Evolutionary conservation across 1,140 invertebrate species (phyloP).

Genomic region (Heliconius congener): DNA sequence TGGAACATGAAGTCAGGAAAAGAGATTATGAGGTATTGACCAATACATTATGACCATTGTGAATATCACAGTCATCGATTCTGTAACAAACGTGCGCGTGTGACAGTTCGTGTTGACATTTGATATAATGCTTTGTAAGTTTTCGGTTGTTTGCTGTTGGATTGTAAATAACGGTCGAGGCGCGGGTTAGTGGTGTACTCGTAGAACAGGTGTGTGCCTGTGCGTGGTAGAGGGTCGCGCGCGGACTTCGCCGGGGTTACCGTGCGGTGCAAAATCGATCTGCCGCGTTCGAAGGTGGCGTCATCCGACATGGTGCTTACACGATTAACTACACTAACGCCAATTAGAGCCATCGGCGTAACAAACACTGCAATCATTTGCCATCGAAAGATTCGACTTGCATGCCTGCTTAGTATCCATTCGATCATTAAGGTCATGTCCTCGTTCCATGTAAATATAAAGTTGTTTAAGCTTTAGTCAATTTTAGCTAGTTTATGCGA

Average conservation of each 20-base stretch:
- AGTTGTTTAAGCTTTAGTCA: background rate
- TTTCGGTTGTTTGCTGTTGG: constrained; percentile 79
- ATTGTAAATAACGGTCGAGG: constrained; percentile 80
- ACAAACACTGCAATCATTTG: constrained; percentile 68
- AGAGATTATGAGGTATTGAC: constrained; percentile 97
- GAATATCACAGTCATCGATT: constrained; percentile 81
- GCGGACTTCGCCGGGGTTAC: constrained; percentile 49
- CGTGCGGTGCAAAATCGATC: constrained; percentile 80
- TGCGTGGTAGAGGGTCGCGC: constrained; percentile 51
- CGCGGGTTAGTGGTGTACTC: constrained; percentile 69
- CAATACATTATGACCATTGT: constrained; percentile 81
- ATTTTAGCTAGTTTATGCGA: constrained; percentile 16
- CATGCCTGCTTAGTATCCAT: constrained; percentile 64
- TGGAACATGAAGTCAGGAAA: constrained; percentile 99
- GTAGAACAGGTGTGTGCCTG: constrained; percentile 64
- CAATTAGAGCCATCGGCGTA: constrained; percentile 64
- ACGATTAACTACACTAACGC: constrained; percentile 80
- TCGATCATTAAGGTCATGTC: constrained; percentile 40
- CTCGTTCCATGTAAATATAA: constrained; percentile 26
- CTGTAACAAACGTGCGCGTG: constrained; percentile 80
- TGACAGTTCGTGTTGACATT: constrained; percentile 78
- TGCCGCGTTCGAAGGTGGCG: constrained; percentile 48
- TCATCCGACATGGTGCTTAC: constrained; percentile 75
- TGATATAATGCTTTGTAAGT: constrained; percentile 82
- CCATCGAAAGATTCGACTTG: constrained; percentile 55